Percentiles rank a stretch among this genome's conserved stretches.
Conservation (phyloP, 2,113 vertebrate genomes). For the Neoarius graeffei region DNA sequence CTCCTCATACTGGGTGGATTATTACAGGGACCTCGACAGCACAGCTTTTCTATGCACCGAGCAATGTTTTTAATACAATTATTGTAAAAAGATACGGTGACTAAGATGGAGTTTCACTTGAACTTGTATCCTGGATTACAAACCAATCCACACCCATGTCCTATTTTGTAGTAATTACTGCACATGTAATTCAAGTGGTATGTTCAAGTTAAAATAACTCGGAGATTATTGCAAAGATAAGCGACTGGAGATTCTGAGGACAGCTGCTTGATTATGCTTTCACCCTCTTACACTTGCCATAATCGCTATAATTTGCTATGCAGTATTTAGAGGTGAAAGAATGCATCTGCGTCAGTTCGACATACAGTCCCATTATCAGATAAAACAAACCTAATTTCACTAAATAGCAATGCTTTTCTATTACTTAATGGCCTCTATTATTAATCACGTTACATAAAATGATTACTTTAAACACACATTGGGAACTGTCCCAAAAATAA, state of each 20-base stretch:
- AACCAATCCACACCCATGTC: constrained; percentile 29
- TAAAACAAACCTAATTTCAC: constrained; percentile 5
- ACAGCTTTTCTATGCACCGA: constrained; percentile 47
- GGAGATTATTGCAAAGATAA: constrained; percentile 52
- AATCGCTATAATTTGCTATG: neutral
- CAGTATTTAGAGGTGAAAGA: constrained; percentile 5
- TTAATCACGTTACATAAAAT: neutral
- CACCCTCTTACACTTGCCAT: neutral
- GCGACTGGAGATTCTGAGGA: constrained; percentile 56
- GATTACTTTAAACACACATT: neutral
- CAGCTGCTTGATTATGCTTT: constrained; percentile 31
- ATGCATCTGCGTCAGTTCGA: neutral
- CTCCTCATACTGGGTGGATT: constrained; percentile 53
- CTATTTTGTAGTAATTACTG: constrained; percentile 27
- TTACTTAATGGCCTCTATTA: neutral
- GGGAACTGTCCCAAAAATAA: neutral
- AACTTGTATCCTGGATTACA: constrained; percentile 46
- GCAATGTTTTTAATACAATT: constrained; percentile 54
- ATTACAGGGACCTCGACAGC: constrained; percentile 57
- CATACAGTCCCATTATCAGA: neutral
- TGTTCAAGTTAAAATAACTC: constrained; percentile 35
- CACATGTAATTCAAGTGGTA: constrained; percentile 46
- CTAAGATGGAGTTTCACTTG: constrained; percentile 33
- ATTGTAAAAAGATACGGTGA: constrained; percentile 26
- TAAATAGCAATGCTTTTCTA: neutral